Base-by-base conservation (phyloP, 2,797 vertebrate genomes). In the Chromobotia macracanthus region DNA sequence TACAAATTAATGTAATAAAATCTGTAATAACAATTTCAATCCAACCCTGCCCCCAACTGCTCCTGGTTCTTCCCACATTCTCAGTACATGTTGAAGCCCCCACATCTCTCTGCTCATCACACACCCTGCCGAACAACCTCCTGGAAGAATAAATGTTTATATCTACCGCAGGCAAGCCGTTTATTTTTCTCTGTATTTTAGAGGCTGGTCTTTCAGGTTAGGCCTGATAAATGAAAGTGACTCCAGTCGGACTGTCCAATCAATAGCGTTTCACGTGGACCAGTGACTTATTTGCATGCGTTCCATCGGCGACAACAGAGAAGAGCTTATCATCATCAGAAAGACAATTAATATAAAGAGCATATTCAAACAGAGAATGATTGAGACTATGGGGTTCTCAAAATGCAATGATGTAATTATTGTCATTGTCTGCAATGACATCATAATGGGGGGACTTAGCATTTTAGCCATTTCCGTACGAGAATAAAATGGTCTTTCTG, bases 101-200 rank as follows among this genome's bases (percentile, higher is more conserved):
- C 48, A 9, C 46, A 6, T 70, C 67, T 31, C 66, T 51, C 65
- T 82, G 35, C 70, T 79, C 73, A 12, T 74, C 50, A 61, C 16
- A 68, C 77, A 72, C 72, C 86, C 84, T 41, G 72, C 85, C 83
- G 72, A 81, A 41, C 79, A 86, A 82, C 85, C 80, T 89, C 77
- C 44, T 69, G 83, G 86, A 87, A 89, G 88, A 89, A 88, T 87
- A 89, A 91, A 91, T 91, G 90, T 92, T 92, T 89, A 89, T 89
- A 84, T 88, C 84, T 84, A 61, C 83, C 84, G 70, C 80, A 63
- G 77, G 82, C 87, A 83, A 88, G 80, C 31, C 19, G 64, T 88
- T 85, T 87, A 85, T 86, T 83, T 86, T 83, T 85, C 80, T 77
- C 68, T 46, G 23, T 81, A 78, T 86, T 85, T 63, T 23, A 74